Evolutionary conservation across 2,113 vertebrate genomes (phyloP), one percentile per base, ranked within the genome.

Genomic region (Apaloderma vittatum): DNA sequence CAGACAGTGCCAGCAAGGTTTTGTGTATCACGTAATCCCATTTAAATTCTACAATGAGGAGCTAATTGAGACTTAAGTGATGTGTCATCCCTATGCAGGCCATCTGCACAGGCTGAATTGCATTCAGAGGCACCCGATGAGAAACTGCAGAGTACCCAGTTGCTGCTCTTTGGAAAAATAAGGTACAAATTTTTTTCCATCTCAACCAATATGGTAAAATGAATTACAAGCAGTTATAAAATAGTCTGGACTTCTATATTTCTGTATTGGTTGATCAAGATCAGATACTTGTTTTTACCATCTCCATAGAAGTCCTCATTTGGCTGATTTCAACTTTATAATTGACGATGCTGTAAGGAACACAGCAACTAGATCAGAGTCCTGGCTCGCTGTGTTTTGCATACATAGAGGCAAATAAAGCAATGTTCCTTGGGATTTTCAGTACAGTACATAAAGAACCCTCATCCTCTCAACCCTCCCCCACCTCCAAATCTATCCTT

Each of bases 51-150:
- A 66, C 75, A 90, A 43, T 67, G 63, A 90, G 74, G 26, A 90
- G 67, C 67, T 96, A 96, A 96, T 90, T 96, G 93, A 93, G 93
- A 80, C 68, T 97, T 95, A 94, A 57, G 29, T 94, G 87, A 87
- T 73, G 85, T 95, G 85, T 95, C 90, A 95, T 94, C 88, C 81
- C 71, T 51, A 22, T 66, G 46, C 67, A 59, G 93, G 82, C 90
- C 94, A 95, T 96, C 93, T 97, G 93, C 90, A 71, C 81, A 62
- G 48, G 15, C 71, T 83, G 92, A 95, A 96, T 73, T 89, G 57
- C 55, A 70, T 76, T 92, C 59, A 32, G 74, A 97, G 40, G 37
- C 87, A 76, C 55, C 12, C 36, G 88, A 10, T 94, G 90, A 96
- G 78, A 92, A 94, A 90, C 71, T 70, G 22, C 94, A 95, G 93